These are phyloP conservation scores for Ispidina picta DNA, from an alignment of 2,797 vertebrate genomes.

Conservation along the genomic window DNA sequence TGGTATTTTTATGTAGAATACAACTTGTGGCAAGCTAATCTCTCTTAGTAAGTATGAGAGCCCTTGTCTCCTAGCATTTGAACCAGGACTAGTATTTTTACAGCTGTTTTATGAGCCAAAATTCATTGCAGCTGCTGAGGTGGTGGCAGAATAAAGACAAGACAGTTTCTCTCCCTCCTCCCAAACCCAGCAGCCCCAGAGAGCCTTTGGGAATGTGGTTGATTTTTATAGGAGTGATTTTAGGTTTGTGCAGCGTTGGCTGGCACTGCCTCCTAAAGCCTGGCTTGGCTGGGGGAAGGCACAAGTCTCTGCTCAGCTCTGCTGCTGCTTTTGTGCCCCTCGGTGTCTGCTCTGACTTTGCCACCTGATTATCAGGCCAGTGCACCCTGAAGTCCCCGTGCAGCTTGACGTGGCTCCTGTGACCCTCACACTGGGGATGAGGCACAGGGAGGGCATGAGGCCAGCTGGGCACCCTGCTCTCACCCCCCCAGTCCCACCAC, in stretches of 20 bases:
- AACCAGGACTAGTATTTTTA: slow-evolving; percentile 50
- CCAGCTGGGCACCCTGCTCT: rapidly evolving
- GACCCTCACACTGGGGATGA: rapidly evolving
- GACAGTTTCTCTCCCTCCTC: slow-evolving; percentile 13
- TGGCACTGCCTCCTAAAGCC: neutral
- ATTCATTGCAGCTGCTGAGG: slow-evolving; percentile 41
- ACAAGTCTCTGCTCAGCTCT: neutral
- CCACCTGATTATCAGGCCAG: neutral
- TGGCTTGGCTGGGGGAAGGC: neutral
- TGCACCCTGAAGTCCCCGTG: rapidly evolving
- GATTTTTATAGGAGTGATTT: neutral
- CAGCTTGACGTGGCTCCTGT: neutral
- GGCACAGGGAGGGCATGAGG: neutral
- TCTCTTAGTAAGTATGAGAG: neutral
- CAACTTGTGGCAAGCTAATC: neutral
- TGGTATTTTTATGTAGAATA: slow-evolving; percentile 28
- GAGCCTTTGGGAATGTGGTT: neutral
- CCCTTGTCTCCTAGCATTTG: neutral
- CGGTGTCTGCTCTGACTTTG: neutral
- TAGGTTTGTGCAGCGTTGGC: neutral
- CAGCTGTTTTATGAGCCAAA: slow-evolving; percentile 51
- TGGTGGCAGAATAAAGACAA: slow-evolving; percentile 49
- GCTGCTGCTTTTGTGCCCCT: neutral
- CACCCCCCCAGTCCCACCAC: rapidly evolving
- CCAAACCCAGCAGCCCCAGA: neutral